These are phyloP conservation scores for Vandiemenella viatica DNA, from an alignment of 2,888 invertebrate species.

Conservation along the genomic window DNA sequence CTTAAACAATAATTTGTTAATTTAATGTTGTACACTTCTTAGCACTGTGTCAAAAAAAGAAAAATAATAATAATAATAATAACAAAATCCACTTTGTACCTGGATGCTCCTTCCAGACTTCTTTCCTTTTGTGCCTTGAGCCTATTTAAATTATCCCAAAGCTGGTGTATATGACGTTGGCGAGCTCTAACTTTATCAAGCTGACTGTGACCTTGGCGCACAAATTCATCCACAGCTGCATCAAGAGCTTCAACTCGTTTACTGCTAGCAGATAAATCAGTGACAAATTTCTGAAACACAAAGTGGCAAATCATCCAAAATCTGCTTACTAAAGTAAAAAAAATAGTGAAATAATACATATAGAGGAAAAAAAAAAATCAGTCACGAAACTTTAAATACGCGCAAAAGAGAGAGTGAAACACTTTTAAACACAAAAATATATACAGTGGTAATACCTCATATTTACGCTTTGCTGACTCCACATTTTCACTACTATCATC, in stretches of 20 bases:
- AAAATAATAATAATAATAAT: too few relatives aligned
- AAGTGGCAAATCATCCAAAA: not conserved
- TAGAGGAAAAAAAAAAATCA: not conserved
- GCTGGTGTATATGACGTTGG: slow-evolving; percentile 69
- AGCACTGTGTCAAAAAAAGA: too few relatives aligned
- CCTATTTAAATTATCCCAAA: slow-evolving; percentile 76
- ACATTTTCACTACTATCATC: slow-evolving; percentile 80
- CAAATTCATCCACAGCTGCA: slow-evolving; percentile 70
- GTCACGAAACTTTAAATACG: not conserved
- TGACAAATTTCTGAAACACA: slow-evolving; percentile 62
- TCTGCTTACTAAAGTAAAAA: too few relatives aligned
- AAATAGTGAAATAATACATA: slow-evolving; percentile 12
- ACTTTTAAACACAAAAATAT: too few relatives aligned
- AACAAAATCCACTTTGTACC: too few relatives aligned
- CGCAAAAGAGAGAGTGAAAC: not conserved
- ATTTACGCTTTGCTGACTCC: slow-evolving; percentile 84
- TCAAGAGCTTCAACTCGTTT: slow-evolving; percentile 83
- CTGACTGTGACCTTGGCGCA: slow-evolving; percentile 72
- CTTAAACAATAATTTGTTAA: too few relatives aligned
- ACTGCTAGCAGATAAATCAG: slow-evolving; percentile 86
- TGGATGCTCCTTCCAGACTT: slow-evolving; percentile 78
- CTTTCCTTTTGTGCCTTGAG: slow-evolving; percentile 81
- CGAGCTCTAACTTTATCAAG: slow-evolving; percentile 59
- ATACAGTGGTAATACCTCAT: slow-evolving; percentile 46
- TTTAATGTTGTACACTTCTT: too few relatives aligned